Evolutionary conservation across 2,888 invertebrate species (phyloP), one percentile per base, ranked within the genome.

Genomic region (Hoplodrina blanda): DNA sequence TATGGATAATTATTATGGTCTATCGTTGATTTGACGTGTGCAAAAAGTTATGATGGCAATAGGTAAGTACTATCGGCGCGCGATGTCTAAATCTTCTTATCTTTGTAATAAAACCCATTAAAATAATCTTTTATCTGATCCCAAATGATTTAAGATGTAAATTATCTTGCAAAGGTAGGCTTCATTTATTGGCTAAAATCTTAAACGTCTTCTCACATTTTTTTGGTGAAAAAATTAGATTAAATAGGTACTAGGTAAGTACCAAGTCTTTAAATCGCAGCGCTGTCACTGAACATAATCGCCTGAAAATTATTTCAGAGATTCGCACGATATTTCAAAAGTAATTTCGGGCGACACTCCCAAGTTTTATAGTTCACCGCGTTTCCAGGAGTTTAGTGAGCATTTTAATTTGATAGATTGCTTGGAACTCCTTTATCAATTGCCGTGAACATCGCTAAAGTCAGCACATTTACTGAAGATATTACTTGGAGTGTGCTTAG

Each of bases 351-450:
- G 11, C n/a, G 41, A 73, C 30, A 73, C 62, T 69, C 4, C 19
- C 19, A 62, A 75, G 46, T 69, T 80, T 80, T 61, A 79, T 61
- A 63, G 63, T 71, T 71, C 76, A 50, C 46, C 49, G 60, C 62
- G 20, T 62, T 44, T 11, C n/a, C 25, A 8, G 37, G 56, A 64
- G 49, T 71, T 79, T 69, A 52, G 59, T 57, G 67, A 55, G 13
- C 61, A 50, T 64, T n/a, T 53, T 56, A 71, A 76, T 72, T 75
- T 79, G 76, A 82, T 76, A 68, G 59, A 76, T 76, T 41, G 60
- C 37, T 54, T 25, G 13, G 20, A 77, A 75, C 63, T 79, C 37
- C 3, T 56, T 7, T 70, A 65, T 54, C 69, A 62, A 54, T 62
- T 64, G 59, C 80, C 49, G 44, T 62, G 30, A 37, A 65, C 10